Base-by-base conservation (phyloP, 2,113 vertebrate species). In the Garra rufa region DNA sequence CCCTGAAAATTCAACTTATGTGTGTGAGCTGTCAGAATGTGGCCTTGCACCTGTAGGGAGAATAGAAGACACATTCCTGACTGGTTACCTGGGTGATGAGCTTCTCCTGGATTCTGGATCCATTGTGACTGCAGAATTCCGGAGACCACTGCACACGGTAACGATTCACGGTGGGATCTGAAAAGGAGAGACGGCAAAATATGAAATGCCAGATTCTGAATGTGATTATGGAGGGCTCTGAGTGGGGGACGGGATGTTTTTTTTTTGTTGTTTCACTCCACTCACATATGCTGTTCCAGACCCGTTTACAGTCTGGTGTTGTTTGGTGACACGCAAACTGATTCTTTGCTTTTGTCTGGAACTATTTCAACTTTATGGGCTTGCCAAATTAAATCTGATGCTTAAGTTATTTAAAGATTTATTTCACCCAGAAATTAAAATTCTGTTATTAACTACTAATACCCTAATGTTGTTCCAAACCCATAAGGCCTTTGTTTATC, bases 101-200 rank as follows among this genome's bases (percentile, higher is more conserved):
- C 88, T 90, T 92, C 76, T 93, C 90, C 61, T 77, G 4, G 52
- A 83, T 79, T 76, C 92, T 82, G 2, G 94, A 96, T 65, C 89
- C 89, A 81, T 97, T 98, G 89, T 96, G 93, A 34, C 87, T 59
- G 59, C 97, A 99, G 30, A 89, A 91, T 82, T 98, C 96, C 6
- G 95, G 94, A 38, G 91, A 91, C 96, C 96, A 98, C 65, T 94
- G 96, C 83, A 98, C 91, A 7, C 93, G 94, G 88, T 96, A 97
- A 0, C 90, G 91, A 14, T 90, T 89, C 34, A 93, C 89, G 6
- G 88, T 89, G 13, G 89, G 83, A 76, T 93, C 92, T 93, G 80
- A 15, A 75, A 61, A 28, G 26, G 46, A 48, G 24, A 75, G 71
- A 50, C 8, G 28, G 46, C 1, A 13, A 48, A 50, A 73, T 24